Base-by-base conservation (phyloP, 2,888 invertebrate species). In the Tachina lurida region DNA sequence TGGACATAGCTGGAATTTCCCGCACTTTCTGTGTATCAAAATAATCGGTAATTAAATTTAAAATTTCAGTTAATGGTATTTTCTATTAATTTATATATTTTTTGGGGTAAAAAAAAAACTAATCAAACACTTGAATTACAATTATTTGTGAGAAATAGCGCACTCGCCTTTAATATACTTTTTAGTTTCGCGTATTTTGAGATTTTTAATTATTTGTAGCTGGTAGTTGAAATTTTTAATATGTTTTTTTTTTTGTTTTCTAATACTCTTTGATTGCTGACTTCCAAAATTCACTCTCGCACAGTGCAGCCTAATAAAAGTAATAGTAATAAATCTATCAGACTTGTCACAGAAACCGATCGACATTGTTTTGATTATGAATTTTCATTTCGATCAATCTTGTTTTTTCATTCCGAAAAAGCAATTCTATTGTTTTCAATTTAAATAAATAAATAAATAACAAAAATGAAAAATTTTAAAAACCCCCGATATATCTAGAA, bases 1-100 rank as follows among this genome's bases (percentile, higher is more conserved):
- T 89, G 88, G 88, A 89, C 88, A 83, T 89, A 89, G 87, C 86
- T 87, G 88, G 88, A 89, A 75, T 87, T 87, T 84, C 75, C 86
- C 79, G 86, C 80, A 79, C 63, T 87, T 84, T 75, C 86, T 76
- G 73, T 88, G 83, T 86, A 87, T 84, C 84, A 85, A 82, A 82
- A 79, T 84, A 84, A 87, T 85, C 87, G 89, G 89, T 88, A 89
- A 89, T 78, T 88, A 87, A 87, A 74, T 67, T 63, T 60, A 52
- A 63, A 58, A 68, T 56, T 74, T 41, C 60, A 22, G 47, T 56
- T 62, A 65, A 62, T 56, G 83, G 54, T 71, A 65, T 73, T 81
- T 81, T 70, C 76, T 77, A 73, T 81, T 58, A 79, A 60, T 85
- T 31, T 31, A 31, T 31, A 71, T 82, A 63, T 86, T 70, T 49